These are phyloP conservation scores for Entomyzon cyanotis DNA, from an alignment of 2,113 vertebrate genomes.

Conservation along the genomic window DNA sequence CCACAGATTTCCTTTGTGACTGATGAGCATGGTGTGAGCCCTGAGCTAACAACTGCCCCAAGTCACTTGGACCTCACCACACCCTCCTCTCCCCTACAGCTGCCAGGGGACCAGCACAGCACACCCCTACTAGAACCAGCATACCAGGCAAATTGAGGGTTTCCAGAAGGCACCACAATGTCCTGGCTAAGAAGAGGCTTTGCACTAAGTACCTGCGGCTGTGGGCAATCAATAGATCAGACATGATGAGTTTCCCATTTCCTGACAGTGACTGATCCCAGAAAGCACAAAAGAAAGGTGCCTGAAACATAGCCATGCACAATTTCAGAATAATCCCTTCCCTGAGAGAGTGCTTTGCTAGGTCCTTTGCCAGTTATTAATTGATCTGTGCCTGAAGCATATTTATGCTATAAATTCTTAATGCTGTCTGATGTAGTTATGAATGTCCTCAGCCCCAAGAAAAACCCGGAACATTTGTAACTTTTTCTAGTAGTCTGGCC, in stretches of 20 bases:
- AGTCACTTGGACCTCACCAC: neutral
- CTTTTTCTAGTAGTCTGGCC: neutral
- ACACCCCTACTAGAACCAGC: neutral
- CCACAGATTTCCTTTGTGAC: neutral
- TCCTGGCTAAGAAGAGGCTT: neutral
- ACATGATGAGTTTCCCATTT: neutral
- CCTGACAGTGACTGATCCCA: neutral
- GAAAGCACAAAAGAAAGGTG: neutral
- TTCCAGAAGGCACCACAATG: neutral
- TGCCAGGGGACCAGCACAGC: neutral
- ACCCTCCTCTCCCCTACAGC: neutral
- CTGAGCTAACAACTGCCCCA: neutral
- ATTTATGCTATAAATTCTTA: slow-evolving; percentile 39
- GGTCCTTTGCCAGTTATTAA: slow-evolving; percentile 1
- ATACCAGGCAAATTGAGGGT: neutral
- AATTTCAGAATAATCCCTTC: neutral
- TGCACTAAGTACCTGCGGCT: neutral
- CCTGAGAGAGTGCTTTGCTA: neutral
- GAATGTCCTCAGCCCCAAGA: neutral
- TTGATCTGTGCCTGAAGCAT: neutral
- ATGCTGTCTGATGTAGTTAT: neutral
- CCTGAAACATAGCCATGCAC: neutral
- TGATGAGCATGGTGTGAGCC: neutral
- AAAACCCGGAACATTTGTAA: neutral
- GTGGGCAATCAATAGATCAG: neutral